Evolutionary conservation across 1,140 invertebrate species (phyloP).

Genomic region (Hylaeus volcanicus): DNA sequence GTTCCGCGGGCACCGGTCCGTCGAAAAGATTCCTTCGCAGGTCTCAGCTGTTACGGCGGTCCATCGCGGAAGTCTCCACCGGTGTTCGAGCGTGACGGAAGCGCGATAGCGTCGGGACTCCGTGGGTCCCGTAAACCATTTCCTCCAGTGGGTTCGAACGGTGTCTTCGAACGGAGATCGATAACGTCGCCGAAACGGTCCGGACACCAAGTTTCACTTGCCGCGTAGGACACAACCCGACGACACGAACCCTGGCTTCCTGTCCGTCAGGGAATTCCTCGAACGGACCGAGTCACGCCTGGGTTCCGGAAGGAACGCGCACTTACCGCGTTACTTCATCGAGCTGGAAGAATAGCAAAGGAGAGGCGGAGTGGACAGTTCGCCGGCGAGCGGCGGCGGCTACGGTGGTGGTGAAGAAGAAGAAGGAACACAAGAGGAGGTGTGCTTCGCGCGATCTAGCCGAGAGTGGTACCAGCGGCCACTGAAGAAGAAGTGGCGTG

Average conservation of each 20-base stretch:
- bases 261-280: too few species aligned
- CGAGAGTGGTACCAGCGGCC: constrained; percentile 66
- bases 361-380: constrained; percentile 36
- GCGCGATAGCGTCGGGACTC: too few species aligned
- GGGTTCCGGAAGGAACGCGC: constrained; percentile 28
- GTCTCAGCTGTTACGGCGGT: too few species aligned
- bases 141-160: not conserved
- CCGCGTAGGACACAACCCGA: not conserved
- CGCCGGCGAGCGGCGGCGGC: constrained; percentile 11
- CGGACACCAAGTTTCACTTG: constrained; percentile 4
- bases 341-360: constrained; percentile 45
- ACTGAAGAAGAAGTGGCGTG: constrained; percentile 69
- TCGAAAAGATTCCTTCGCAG: too few species aligned
- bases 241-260: not conserved
- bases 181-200: not conserved
- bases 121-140: not conserved
- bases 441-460: constrained; percentile 66
- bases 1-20: not conserved
- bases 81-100: not conserved
- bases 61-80: too few species aligned
- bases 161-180: not conserved
- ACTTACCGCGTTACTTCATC: constrained; percentile 30
- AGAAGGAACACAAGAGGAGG: constrained; percentile 47
- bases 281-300: not conserved
- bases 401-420: constrained; percentile 33